Base-by-base conservation (phyloP, 2,797 vertebrate species). In the Borostomias antarcticus region DNA sequence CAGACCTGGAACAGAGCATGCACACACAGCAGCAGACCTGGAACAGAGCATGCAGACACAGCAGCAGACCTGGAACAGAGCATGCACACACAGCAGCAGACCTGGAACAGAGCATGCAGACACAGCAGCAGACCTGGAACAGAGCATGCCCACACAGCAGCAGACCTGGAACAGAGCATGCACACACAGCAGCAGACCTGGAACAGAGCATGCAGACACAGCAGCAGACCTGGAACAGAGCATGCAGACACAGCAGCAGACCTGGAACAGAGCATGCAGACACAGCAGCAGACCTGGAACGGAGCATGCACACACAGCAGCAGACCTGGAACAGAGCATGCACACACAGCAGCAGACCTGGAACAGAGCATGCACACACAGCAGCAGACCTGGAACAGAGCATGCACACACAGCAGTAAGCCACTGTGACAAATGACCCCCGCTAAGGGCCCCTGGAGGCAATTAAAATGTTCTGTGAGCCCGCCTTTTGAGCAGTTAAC, bases 381-480 rank as follows among this genome's bases (percentile, higher is more conserved):
- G 11, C 50, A 37, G 64, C 29, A 64, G 70, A 61, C 0, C 1
- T 68, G 50, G 26, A 26, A 64, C 58, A 10, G 69, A 21, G 15
- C 60, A 17, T 56, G 66, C 19, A 77, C 78, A 82, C 62, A 53
- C 43, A 75, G 11, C 50, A 37, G 25, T 79, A 32, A 64, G 60
- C 74, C 70, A 70, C 69, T 25, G 63, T 59, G 69, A 64, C 50
- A 71, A 80, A 74, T 74, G 8, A 66, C 43, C 73, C 47, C 2
- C 73, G 63, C 66, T 68, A 0, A 66, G 43, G 48, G 75, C 66
- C n/a, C 35, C 70, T 15, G 30, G 67, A 30, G 32, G 60, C 63
- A 79, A 77, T 69, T 69, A 79, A 73, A 73, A 71, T 62, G 64
- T 43, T 40, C 57, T 67, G 51, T 7, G 21, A 64, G 71, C 73